Evolutionary conservation across 2,113 vertebrate genomes (phyloP).

Genomic region (Nematolebias whitei): DNA sequence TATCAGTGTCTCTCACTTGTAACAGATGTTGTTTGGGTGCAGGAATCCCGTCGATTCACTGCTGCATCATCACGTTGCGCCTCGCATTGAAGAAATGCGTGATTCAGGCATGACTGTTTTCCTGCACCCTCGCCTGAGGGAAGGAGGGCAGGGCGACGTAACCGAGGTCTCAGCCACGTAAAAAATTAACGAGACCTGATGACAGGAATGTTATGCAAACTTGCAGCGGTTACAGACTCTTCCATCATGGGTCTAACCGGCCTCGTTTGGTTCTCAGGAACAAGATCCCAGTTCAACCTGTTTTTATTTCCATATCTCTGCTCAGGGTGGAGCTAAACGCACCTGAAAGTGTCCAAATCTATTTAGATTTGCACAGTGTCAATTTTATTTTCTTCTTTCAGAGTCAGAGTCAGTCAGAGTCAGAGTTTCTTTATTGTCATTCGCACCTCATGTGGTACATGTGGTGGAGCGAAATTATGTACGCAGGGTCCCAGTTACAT

Average conservation of each 20-base stretch:
- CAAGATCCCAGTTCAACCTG: slow-evolving; percentile 13
- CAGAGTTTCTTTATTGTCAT: too few species aligned
- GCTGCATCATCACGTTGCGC: slow-evolving; percentile 50
- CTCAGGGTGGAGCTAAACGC: slow-evolving; percentile 5
- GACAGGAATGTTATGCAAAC: slow-evolving; percentile 38
- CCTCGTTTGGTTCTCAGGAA: slow-evolving; percentile 4
- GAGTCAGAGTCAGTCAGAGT: too few species aligned
- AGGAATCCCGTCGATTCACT: slow-evolving; percentile 45
- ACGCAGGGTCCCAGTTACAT: too few species aligned
- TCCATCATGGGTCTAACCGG: slow-evolving; percentile 4
- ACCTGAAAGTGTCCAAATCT: slow-evolving; percentile 16
- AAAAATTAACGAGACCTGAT: slow-evolving; percentile 10
- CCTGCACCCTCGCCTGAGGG: slow-evolving; percentile 53
- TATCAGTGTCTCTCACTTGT: slow-evolving; percentile 34
- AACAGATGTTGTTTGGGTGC: slow-evolving; percentile 61
- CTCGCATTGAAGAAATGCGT: slow-evolving; percentile 13
- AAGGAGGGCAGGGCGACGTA: slow-evolving; percentile 24
- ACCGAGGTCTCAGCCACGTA: slow-evolving; percentile 14
- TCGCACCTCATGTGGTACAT: too few species aligned
- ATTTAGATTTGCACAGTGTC: slow-evolving; percentile 14
- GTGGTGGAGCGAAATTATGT: too few species aligned
- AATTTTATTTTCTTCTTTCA: background rate
- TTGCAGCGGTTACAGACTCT: background rate
- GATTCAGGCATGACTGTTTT: slow-evolving; percentile 56
- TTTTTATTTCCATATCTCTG: slow-evolving; percentile 9